Conservation (phyloP, 1,140 invertebrate species). For the Matsumurasca onukii region DNA sequence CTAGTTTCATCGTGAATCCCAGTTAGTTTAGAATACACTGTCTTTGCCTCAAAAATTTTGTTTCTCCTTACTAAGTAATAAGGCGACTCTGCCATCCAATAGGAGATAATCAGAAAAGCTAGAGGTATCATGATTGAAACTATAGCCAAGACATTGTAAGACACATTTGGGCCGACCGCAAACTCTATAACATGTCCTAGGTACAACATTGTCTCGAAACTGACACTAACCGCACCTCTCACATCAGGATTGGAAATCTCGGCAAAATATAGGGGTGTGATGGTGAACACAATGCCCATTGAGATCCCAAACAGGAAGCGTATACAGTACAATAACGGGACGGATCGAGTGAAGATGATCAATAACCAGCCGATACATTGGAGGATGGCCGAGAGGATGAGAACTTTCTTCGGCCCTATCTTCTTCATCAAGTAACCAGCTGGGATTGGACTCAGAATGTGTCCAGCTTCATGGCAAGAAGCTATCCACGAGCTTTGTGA, state of each 20-base stretch:
- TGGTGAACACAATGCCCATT: slow-evolving; percentile 72
- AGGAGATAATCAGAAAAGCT: slow-evolving; percentile 63
- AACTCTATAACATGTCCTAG: slow-evolving; percentile 79
- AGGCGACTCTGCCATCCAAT: slow-evolving; percentile 82
- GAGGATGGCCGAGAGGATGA: slow-evolving; percentile 60
- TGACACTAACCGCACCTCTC: slow-evolving; percentile 58
- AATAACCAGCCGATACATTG: slow-evolving; percentile 33
- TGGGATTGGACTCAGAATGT: slow-evolving; percentile 38
- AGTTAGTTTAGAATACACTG: slow-evolving; percentile 65
- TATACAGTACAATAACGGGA: slow-evolving; percentile 54
- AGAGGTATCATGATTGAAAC: slow-evolving; percentile 59
- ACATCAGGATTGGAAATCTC: slow-evolving; percentile 60
- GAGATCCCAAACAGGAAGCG: slow-evolving; percentile 66
- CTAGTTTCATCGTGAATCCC: slow-evolving; percentile 40
- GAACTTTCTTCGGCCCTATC: slow-evolving; percentile 66
- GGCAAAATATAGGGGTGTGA: slow-evolving; percentile 79
- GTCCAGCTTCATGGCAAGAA: slow-evolving; percentile 36
- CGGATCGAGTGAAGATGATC: slow-evolving; percentile 25
- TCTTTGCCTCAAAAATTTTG: slow-evolving; percentile 59
- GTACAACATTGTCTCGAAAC: slow-evolving; percentile 75
- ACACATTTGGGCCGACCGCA: slow-evolving; percentile 68
- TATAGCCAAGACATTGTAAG: slow-evolving; percentile 65
- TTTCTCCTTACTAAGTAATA: slow-evolving; percentile 63
- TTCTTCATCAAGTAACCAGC: slow-evolving; percentile 63
- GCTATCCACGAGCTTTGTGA: slow-evolving; percentile 36